Evolutionary conservation across 2,888 invertebrate genomes (phyloP), one percentile per base, ranked within the genome.

Genomic region (Drosophila cyrtoloma): DNA sequence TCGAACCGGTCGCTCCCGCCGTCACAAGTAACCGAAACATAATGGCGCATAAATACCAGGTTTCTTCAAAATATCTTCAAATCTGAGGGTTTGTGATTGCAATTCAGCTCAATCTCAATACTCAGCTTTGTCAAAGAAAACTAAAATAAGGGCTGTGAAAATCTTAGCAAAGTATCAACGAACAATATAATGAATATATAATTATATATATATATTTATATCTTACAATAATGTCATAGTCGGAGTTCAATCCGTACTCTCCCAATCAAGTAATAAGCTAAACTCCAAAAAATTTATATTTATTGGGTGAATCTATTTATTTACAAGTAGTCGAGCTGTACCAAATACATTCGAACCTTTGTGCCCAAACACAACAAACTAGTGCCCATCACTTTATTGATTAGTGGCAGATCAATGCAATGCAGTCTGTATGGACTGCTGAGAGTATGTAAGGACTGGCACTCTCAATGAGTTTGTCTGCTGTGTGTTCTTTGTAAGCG

Each of bases 401-500:
- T 81, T 72, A 60, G 52, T 72, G 65, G 47, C 62, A 70, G 58
- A 58, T 74, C 58, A 69, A 75, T 80, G 66, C 66, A 78, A 59
- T 66, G 59, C 30, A 58, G 65, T 72, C 63, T 64, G 52, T 64
- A 5, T 53, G n/a, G 26, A 56, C 61, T 44, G 78, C 53, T 44
- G 14, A 52, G 58, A 56, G 67, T 61, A 62, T 60, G 71, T 58
- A 55, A 71, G 79, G 59, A 64, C 62, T 71, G 57, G 51, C 22
- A 55, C 72, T 70, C 72, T 71, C 81, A 74, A 71, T 70, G 74
- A 67, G 63, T 68, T 56, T 81, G 74, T 81, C 81, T 71, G 71
- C 67, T 69, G 30, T 65, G 71, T 66, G 71, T 58, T 56, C 81
- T 81, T 76, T 89, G 81, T 78, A 58, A 47, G 22, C 35, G 60